Conservation (phyloP, 1,140 invertebrate species). For the Ctenoplectra terminalis region DNA sequence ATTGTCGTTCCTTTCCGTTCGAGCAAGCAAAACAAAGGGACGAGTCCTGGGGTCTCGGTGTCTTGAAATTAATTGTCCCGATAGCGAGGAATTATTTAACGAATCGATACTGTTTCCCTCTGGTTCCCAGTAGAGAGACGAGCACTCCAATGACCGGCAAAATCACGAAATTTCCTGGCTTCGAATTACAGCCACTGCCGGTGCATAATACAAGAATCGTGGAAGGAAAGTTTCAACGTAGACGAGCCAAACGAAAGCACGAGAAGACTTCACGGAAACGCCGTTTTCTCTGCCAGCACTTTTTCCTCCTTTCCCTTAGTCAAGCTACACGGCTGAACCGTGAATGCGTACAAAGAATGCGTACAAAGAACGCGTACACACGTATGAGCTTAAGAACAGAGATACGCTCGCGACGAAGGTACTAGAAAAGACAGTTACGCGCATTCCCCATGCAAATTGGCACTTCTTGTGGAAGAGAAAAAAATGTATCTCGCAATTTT, state of each 20-base stretch:
- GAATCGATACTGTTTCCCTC: constrained; percentile 43
- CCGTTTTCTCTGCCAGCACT: constrained; percentile 12
- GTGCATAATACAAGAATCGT: constrained; percentile 45
- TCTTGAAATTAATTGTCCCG: constrained; percentile 64
- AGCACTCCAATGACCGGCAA: constrained; percentile 20
- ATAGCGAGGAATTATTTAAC: constrained; percentile 57
- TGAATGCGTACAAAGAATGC: constrained; percentile 38
- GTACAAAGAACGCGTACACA: background rate
- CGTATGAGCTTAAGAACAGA: background rate
- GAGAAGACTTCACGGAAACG: constrained; percentile 30
- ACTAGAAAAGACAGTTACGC: background rate
- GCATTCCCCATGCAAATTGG: constrained; percentile 34
- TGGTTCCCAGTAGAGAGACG: background rate
- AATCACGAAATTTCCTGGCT: constrained; percentile 57
- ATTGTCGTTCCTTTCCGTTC: constrained; percentile 62
- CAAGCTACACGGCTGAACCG: constrained; percentile 14
- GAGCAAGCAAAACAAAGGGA: constrained; percentile 65
- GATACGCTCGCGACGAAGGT: background rate
- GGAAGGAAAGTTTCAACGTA: constrained; percentile 14
- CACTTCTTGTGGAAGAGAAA: background rate
- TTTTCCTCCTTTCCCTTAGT: constrained; percentile 15
- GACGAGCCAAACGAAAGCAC: constrained; percentile 19
- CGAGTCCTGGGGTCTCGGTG: constrained; percentile 3
- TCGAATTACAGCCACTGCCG: constrained; percentile 34
- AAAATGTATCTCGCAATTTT: background rate